These are phyloP conservation scores for Dufourea novaeangliae DNA, from an alignment of 1,140 invertebrate genomes.

Conservation along the genomic window DNA sequence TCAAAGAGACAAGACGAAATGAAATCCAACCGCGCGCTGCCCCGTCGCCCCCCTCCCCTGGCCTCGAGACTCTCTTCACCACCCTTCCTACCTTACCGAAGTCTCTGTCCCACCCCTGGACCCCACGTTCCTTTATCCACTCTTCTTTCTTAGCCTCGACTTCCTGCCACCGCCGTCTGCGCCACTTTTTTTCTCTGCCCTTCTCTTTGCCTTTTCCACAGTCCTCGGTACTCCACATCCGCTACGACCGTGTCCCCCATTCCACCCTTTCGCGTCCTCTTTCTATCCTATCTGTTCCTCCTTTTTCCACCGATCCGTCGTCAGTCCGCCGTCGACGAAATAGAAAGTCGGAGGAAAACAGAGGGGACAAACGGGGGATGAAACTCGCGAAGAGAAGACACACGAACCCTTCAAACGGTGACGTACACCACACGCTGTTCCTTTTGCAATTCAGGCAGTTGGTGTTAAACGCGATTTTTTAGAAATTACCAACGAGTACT, in stretches of 20 bases:
- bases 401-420: constrained; percentile 47
- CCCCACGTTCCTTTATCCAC: constrained; percentile 58
- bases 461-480: constrained; percentile 54
- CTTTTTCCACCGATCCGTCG: too few relatives aligned
- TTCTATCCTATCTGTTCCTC: constrained; percentile 37
- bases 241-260: constrained; percentile 32
- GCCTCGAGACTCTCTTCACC: constrained; percentile 60
- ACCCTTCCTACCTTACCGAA: constrained; percentile 35
- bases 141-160: constrained; percentile 58
- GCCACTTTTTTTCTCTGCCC: constrained; percentile 54
- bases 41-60: constrained; percentile 56
- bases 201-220: constrained; percentile 47
- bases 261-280: background rate
- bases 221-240: constrained; percentile 62
- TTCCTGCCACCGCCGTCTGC: constrained; percentile 50
- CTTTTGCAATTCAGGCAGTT: constrained; percentile 51
- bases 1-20: constrained; percentile 82
- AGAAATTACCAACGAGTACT: constrained; percentile 45
- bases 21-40: constrained; percentile 80
- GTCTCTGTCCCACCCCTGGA: constrained; percentile 44
- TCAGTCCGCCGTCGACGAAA: background rate
- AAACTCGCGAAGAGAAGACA: constrained; percentile 23
- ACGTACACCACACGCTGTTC: constrained; percentile 26
- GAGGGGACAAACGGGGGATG: constrained; percentile 28
- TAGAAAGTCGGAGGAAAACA: constrained; percentile 27